phyloP scores from a whole-genome alignment of 2,888 invertebrate genomes.

The Synanthedon andrenaeformis region DNA sequence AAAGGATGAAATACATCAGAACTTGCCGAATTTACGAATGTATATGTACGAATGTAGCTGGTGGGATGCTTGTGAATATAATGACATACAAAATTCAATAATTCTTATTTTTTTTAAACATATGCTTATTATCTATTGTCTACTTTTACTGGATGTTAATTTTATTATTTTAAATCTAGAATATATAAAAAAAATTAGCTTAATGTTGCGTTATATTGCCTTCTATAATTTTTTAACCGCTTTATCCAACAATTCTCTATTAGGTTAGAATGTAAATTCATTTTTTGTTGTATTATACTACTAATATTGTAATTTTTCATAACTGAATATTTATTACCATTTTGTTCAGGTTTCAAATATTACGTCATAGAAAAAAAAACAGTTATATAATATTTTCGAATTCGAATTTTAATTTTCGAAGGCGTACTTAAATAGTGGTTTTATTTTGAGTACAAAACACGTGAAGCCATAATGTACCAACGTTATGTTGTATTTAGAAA shows the following conservation, averaged over 20 bases:
- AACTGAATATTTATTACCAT: background rate
- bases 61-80: no score
- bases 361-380: no score
- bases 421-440: background rate
- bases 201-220: no score
- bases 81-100: no score
- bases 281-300: background rate
- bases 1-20: no score
- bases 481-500: conserved; percentile 30
- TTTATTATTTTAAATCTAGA: conserved; percentile 9
- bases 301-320: background rate
- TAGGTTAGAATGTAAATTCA: background rate
- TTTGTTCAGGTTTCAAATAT: background rate
- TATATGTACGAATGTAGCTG: no score
- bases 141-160: conserved; percentile 19
- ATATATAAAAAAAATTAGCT: no score
- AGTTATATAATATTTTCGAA: no score
- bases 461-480: conserved; percentile 38
- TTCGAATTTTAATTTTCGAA: background rate
- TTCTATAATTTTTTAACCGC: no score
- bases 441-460: conserved; percentile 50
- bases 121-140: background rate
- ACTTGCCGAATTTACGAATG: no score
- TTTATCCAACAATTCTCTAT: no score
- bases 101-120: no score